Base-by-base conservation (phyloP, 2,888 invertebrate genomes). In the Bellardia pandia region DNA sequence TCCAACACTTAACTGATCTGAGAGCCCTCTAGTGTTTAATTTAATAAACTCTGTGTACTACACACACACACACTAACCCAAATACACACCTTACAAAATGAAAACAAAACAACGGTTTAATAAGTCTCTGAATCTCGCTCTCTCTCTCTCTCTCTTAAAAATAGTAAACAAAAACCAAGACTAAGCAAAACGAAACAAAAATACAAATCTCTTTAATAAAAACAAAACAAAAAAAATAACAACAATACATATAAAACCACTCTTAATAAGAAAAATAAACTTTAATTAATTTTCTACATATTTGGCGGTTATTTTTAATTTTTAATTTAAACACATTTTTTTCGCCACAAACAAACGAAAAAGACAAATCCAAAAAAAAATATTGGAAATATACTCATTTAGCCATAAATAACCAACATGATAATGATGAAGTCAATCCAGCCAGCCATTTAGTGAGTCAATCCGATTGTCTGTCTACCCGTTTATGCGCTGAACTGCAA, bases 211-310 rank as follows among this genome's bases (percentile, higher is more conserved):
- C 37, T 62, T n/a, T 33, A 14, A 60, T 33, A 37, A 37, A 37
- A 37, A 33, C 37, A 30, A 53, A 3, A 64, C 3, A 16, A 77
- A 40, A 64, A 48, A 66, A 83, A 66, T 45, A 56, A 45, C 11
- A 69, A 42, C 16, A 33, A 40, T 30, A 13, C 2, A 37, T 51
- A 69, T 23, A 68, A 37, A 80, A 51, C 45, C n/a, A 56, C 33
- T 33, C 7, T 3, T 64, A 45, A 68, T 16, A 62, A 62, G 7
- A 33, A 62, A 62, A 62, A 62, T 33, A n/a, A 62, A 80, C n/a
- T 76, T 72, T 84, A 86, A 86, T 86, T 79, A 80, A 56, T 76
- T 84, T 83, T 83, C 7, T 66, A 72, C 66, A 75, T 86, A 83
- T 84, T 84, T 86, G 86, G 83, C 76, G 80, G 76, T 66, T 42